phyloP scores from a whole-genome alignment of 1,140 invertebrate species.

The Platyscapa corneri region DNA sequence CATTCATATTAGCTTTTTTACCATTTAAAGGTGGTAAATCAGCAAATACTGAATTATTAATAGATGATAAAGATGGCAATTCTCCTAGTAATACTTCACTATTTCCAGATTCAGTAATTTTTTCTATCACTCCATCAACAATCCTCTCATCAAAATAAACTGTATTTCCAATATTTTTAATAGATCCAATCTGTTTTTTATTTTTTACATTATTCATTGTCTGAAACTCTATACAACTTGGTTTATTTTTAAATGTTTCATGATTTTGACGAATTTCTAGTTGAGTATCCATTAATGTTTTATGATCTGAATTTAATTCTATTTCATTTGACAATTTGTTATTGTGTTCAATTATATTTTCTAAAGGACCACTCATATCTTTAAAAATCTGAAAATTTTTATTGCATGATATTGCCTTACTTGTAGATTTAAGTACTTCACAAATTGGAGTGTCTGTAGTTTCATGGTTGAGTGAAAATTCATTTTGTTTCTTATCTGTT shows the following conservation, averaged over 20 bases:
- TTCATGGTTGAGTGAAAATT: slow-evolving; percentile 40
- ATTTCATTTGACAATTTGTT: slow-evolving; percentile 21
- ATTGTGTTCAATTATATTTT: slow-evolving; percentile 49
- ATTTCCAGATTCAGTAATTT: slow-evolving; percentile 53
- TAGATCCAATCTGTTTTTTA: slow-evolving; percentile 59
- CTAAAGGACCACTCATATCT: slow-evolving; percentile 60
- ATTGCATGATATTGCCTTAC: slow-evolving; percentile 3
- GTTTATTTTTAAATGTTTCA: slow-evolving; percentile 64
- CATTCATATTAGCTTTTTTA: slow-evolving; percentile 71
- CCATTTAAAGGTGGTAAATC: slow-evolving; percentile 70
- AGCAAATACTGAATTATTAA: slow-evolving; percentile 68
- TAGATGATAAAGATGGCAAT: slow-evolving; percentile 67
- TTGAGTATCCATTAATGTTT: slow-evolving; percentile 53
- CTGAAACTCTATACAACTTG: slow-evolving; percentile 62
- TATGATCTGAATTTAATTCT: not conserved
- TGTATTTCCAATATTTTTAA: slow-evolving; percentile 66
- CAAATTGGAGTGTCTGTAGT: not conserved
- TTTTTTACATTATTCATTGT: slow-evolving; percentile 69
- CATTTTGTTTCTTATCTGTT: slow-evolving; percentile 65
- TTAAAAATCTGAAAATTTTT: slow-evolving; percentile 55
- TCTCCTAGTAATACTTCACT: slow-evolving; percentile 66
- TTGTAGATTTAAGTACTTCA: not conserved
- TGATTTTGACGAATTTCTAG: slow-evolving; percentile 63
- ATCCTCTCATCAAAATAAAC: slow-evolving; percentile 72
- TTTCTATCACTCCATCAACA: slow-evolving; percentile 68